Base-by-base conservation (phyloP, 1,140 invertebrate species). In the Micrasema minimum region DNA sequence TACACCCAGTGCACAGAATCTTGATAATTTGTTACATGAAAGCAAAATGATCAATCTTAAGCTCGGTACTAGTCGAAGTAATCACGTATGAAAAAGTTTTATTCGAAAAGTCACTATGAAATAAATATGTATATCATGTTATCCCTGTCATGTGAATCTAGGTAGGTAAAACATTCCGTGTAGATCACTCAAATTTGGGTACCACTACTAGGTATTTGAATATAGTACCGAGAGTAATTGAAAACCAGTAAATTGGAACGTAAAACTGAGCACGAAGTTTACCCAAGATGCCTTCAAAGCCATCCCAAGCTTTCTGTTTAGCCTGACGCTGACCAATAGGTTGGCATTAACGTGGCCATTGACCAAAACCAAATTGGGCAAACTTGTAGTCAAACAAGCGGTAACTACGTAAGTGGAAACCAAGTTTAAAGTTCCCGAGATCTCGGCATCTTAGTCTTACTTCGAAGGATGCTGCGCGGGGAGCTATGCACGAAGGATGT, bases 311-410 rank as follows among this genome's bases (percentile, higher is more conserved):
- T 46, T 64, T 64, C 59, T 22, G 16, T 64, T 38, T 45, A 46
- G 18, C 59, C 12, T 12, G 41, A 41, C 41, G 59, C 73, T 68
- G 73, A 75, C 73, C 73, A 64, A 71, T 71, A 75, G 73, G 73
- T 75, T 69, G 67, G 70, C 73, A 75, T 72, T 72, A 75, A 61
- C 65, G 48, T 69, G 62, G 66, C 69, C 69, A 69, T 69, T 72
- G 73, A 66, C 69, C 73, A 68, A 74, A 70, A 71, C 73, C 73
- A 66, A 75, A 75, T 71, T 71, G 73, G 66, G 59, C 45, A 75
- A 75, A 75, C 69, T 75, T 72, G 69, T 71, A 72, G 66, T 72
- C 73, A 75, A 75, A 75, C 73, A 75, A 69, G 67, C 73, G 62
- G 57, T 75, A 75, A 75, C 73, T 71, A 75, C 69, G 73, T 75